Evolutionary conservation across 2,888 invertebrate genomes (phyloP), one percentile per base, ranked within the genome.

Genomic region (Drosophila multiciliata): DNA sequence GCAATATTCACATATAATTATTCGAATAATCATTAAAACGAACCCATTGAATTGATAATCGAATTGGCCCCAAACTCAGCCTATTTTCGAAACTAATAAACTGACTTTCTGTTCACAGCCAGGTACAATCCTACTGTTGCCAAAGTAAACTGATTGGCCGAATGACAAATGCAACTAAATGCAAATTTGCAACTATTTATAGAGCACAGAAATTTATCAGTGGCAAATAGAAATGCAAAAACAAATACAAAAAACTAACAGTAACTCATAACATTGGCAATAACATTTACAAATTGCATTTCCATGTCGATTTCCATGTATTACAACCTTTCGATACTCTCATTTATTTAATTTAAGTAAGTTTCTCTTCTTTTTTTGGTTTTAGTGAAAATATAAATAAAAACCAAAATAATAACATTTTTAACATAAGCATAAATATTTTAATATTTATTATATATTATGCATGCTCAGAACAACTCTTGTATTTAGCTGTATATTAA

Each of bases 231-330:
- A 62, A 52, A 42, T 40, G 49, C 62, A 35, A 68, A 63, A 59
- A 50, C 60, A 60, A 23, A 66, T 32, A 50, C 23, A 42, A 33
- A 35, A 58, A 40, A 26, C 52, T 40, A 58, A 54, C 57, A 54
- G 45, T 20, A 49, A 26, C 40, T 67, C 58, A 59, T 53, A 70
- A 59, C 76, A 75, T 68, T 66, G 38, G 29, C 64, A 61, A 76
- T 55, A 75, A 75, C 61, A 76, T 80, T 80, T 59, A 59, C 67
- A 80, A 71, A 75, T 67, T 78, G 53, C 36, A 67, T 62, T 76
- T 70, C n/a, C 63, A 54, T 62, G 36, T 49, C 15, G 45, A n/a
- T 29, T 29, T 6, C 20, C 23, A 20, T 32, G 35, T 26, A 20
- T 23, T 8, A 29, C 55, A 72, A 38, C 40, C 15, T 55, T 52